phyloP scores from a whole-genome alignment of 1,140 invertebrate genomes.

The Cepaea nemoralis region DNA sequence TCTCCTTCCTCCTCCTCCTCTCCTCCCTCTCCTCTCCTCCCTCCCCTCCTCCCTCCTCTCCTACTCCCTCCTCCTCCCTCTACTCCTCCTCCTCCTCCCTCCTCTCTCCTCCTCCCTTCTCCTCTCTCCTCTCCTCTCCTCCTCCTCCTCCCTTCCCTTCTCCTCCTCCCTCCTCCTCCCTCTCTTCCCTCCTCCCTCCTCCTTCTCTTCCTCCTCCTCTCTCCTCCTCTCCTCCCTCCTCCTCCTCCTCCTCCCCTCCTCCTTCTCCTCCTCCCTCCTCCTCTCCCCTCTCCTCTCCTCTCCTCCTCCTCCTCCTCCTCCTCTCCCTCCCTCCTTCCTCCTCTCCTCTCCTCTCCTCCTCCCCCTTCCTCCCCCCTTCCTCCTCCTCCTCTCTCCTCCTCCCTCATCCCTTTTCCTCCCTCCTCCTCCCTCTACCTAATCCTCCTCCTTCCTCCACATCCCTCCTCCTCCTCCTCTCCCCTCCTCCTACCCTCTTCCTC shows the following conservation, averaged over 20 bases:
- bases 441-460: too few relatives aligned
- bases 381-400: constrained; percentile 21
- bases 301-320: neutral
- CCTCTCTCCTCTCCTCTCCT: constrained; percentile 2
- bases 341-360: constrained; percentile 9
- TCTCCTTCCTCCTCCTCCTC: constrained; percentile 3
- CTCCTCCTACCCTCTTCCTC: too few relatives aligned
- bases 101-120: neutral
- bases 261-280: neutral
- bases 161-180: too few relatives aligned
- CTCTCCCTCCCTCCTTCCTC: neutral
- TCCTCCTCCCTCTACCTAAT: too few relatives aligned
- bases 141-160: constrained; percentile 1
- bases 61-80: too few relatives aligned
- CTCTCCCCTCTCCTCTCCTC: neutral
- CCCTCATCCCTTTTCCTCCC: too few relatives aligned
- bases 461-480: too few relatives aligned
- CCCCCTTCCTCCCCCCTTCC: constrained; percentile 21
- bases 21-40: neutral
- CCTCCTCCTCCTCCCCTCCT: neutral
- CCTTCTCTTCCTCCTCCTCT: neutral
- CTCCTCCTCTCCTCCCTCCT: constrained; percentile 1
- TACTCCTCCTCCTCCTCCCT: too few relatives aligned
- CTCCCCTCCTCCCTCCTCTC: neutral
- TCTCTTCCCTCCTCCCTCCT: neutral